Conservation (phyloP, 2,113 vertebrate species). For the Tragelaphus scriptus region DNA sequence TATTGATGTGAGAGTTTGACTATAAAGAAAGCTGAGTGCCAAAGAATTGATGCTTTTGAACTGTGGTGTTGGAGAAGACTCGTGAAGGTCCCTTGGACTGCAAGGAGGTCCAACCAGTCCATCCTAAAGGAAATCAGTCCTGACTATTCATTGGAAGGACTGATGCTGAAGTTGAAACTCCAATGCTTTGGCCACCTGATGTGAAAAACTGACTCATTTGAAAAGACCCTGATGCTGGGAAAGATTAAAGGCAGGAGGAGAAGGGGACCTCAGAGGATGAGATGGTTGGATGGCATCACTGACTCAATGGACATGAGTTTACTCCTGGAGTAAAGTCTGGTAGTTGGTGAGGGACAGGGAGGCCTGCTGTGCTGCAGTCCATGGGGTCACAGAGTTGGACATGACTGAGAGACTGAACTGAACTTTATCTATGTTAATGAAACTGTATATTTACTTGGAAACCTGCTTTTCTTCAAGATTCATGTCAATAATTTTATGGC, state of each 20-base stretch:
- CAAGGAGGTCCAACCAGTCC: not conserved
- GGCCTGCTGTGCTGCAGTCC: not conserved
- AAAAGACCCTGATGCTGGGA: not conserved
- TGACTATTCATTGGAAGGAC: not conserved
- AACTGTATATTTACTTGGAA: not conserved
- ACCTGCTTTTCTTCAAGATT: not conserved
- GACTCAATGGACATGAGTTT: not conserved
- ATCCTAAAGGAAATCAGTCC: not conserved
- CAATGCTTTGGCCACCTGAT: not conserved
- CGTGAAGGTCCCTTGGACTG: not conserved
- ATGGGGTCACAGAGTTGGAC: accelerated
- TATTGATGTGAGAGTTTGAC: not conserved
- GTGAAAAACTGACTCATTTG: not conserved
- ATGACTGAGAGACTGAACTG: not conserved
- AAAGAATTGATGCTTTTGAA: not conserved
- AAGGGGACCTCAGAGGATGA: not conserved
- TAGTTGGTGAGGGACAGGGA: not conserved
- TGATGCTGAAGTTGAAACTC: not conserved
- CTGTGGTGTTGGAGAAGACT: not conserved
- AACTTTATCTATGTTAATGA: not conserved
- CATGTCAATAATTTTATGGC: not conserved
- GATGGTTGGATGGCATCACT: not conserved
- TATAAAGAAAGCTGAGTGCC: accelerated
- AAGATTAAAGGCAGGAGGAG: not conserved
- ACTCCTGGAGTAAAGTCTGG: not conserved